Base-by-base conservation (phyloP, 1,140 invertebrate species). In the Caerostris extrusa region DNA sequence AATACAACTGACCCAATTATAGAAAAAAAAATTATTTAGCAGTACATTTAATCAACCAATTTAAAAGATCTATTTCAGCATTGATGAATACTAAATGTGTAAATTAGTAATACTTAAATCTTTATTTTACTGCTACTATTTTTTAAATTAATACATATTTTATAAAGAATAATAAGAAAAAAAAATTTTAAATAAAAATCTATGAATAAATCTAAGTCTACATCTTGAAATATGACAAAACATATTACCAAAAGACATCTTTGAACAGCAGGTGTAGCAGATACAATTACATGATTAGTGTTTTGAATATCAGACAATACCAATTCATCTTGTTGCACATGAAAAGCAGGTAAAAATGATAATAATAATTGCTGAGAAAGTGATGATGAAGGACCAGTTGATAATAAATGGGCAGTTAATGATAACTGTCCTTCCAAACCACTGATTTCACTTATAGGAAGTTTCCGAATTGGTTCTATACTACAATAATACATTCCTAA, bases 321-420 rank as follows among this genome's bases (percentile, higher is more conserved):
- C 56, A 94, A 58, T 60, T 94, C 94, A 19, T 90, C 77, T 53
- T 94, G 85, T 34, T 85, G 86, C 3, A 96, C 94, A 94, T 95
- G 95, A 90, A 96, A 96, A 57, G 96, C 95, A 61, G 96, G 96
- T 3, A 95, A 67, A 86, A 96, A 95, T 8, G 95, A 93, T 19
- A 96, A 92, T 4, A 87, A 94, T 6, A 95, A n/a, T 50, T 94
- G 82, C 17, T 85, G 55, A 6, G 95, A 95, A 8, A 90, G 93
- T 3, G 96, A 94, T 53, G 85, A 69, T 60, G 92, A 19, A 19
- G 61, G 86, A 17, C 64, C 92, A 87, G 95, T 94, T 19, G 94
- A 87, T 87, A 96, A 95, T 56, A 96, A 95, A 19, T 94, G 77
- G 6, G 94, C 95, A 64, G 86, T 87, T 53, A 96, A 91, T 17